Conservation (phyloP, 2,113 vertebrate genomes). For the Sapajus apella region DNA sequence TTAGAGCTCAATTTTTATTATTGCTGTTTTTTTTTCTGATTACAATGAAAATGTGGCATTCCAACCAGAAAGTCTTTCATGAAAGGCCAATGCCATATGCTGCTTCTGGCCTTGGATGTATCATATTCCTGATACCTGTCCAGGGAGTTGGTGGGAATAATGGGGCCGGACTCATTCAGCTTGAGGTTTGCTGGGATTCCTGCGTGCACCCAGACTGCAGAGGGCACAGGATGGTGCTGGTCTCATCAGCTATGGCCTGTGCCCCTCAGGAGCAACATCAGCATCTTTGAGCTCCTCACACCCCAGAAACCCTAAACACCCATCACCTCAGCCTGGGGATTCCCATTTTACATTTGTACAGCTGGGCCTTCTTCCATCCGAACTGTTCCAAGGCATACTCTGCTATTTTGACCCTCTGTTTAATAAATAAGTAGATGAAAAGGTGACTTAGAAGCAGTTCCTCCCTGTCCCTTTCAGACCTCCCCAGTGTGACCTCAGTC, state of each 20-base stretch:
- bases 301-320: neutral
- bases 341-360: neutral
- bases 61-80: neutral
- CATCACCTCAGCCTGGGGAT: neutral
- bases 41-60: neutral
- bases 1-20: neutral
- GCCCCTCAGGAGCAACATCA: neutral
- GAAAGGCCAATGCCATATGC: neutral
- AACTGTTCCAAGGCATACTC: neutral
- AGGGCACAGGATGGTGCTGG: neutral
- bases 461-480: neutral
- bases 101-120: neutral
- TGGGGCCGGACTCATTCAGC: neutral
- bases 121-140: neutral
- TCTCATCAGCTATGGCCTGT: neutral
- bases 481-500: neutral
- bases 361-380: neutral
- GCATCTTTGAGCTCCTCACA: neutral
- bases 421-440: neutral
- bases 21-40: neutral
- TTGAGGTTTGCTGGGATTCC: neutral
- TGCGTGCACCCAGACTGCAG: fast-evolving
- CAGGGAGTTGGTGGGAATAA: neutral
- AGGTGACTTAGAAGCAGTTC: neutral
- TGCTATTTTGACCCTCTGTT: neutral